These are phyloP conservation scores for Echiichthys vipera DNA, from an alignment of 2,797 vertebrate species.

Conservation along the genomic window DNA sequence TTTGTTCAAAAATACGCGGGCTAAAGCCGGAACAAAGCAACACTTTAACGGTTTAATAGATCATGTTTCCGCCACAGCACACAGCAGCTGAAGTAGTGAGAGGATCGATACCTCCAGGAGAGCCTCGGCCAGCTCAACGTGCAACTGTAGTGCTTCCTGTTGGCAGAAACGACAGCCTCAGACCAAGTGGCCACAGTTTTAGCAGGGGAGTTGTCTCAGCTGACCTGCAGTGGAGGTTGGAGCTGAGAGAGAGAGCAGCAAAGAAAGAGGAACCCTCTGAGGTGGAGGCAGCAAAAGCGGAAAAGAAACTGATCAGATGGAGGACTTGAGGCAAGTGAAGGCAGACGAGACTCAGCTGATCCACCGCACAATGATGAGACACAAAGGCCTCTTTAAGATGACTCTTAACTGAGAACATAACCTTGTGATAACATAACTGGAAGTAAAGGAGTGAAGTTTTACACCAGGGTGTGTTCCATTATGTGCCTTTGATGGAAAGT, in stretches of 20 bases:
- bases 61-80: constrained; percentile 15
- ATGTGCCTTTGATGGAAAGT: background rate
- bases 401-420: background rate
- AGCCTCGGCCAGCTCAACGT: constrained; percentile 1
- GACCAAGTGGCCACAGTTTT: background rate
- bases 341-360: background rate
- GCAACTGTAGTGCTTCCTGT: constrained; percentile 39
- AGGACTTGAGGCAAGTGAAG: background rate
- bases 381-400: background rate
- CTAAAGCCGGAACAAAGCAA: background rate
- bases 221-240: constrained; percentile 13
- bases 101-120: constrained; percentile 14
- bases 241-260: constrained; percentile 30
- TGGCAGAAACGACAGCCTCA: constrained; percentile 17
- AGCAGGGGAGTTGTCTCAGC: background rate
- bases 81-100: no score
- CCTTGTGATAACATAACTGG: background rate
- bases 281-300: constrained; percentile 26
- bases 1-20: background rate
- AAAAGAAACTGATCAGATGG: constrained; percentile 36
- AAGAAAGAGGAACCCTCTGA: constrained; percentile 39
- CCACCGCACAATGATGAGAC: constrained; percentile 4
- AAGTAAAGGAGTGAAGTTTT: background rate
- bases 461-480: background rate
- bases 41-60: background rate